These are phyloP conservation scores for Zhuqinia jingwanae DNA, from an alignment of 2,888 invertebrate genomes.

Conservation along the genomic window DNA sequence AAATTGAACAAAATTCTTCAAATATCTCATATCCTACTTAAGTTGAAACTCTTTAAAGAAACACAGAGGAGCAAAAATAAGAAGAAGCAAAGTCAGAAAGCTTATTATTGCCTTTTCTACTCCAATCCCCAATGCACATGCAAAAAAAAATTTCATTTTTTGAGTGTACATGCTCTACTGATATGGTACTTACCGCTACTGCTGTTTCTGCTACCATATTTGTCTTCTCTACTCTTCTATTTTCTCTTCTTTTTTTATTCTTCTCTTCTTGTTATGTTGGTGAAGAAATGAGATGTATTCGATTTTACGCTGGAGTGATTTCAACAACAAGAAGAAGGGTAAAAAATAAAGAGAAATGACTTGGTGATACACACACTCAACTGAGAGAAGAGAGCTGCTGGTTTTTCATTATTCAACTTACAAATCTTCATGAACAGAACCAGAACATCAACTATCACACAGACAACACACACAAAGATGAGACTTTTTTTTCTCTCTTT, in stretches of 20 bases:
- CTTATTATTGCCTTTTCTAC: slow-evolving; percentile 6
- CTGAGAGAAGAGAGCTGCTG: not conserved
- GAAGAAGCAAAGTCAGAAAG: not conserved
- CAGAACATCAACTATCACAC: not conserved
- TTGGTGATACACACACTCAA: not conserved
- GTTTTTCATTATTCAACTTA: slow-evolving; percentile 31
- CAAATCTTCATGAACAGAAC: slow-evolving; percentile 4
- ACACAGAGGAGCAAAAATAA: not conserved
- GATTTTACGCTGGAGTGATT: slow-evolving; percentile 71
- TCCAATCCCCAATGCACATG: not conserved
- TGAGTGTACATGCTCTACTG: not conserved
- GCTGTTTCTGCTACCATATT: not conserved
- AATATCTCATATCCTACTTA: slow-evolving; percentile 32
- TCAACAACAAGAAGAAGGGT: slow-evolving; percentile 34
- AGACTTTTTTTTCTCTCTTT: not conserved
- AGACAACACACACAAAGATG: not conserved
- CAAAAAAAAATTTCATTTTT: not conserved
- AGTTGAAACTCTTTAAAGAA: not conserved
- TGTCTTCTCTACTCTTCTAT: not conserved
- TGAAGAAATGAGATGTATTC: slow-evolving; percentile 67
- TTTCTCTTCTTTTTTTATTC: slow-evolving; percentile 6
- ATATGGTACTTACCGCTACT: not conserved
- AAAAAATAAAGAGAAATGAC: slow-evolving; percentile 40
- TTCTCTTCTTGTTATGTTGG: slow-evolving; percentile 30
- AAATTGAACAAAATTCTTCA: slow-evolving; percentile 55